These are phyloP conservation scores for Mesembrinibis cayennensis DNA, from an alignment of 2,113 vertebrate species.

Conservation along the genomic window DNA sequence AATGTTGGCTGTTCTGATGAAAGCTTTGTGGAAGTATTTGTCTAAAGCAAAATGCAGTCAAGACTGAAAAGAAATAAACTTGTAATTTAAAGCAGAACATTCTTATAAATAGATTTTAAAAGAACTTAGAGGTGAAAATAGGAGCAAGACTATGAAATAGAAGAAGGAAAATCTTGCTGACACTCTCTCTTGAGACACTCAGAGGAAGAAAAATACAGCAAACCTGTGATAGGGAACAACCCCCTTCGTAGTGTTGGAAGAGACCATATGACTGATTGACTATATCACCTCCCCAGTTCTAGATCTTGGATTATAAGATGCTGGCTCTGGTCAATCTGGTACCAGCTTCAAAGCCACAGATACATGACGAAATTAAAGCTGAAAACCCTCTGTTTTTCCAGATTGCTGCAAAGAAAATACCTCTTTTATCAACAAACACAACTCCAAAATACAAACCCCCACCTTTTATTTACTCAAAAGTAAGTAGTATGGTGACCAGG, in stretches of 20 bases:
- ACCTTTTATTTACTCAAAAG: not conserved
- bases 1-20: not conserved
- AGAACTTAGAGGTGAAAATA: not conserved
- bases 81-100: constrained; percentile 16
- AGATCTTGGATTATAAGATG: not conserved
- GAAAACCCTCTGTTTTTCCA: not conserved
- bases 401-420: not conserved
- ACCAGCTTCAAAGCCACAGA: not conserved
- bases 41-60: not conserved
- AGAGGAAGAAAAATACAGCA: not conserved
- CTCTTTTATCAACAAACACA: not conserved
- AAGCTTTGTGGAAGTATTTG: not conserved
- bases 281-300: not conserved
- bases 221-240: not conserved
- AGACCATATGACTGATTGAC: not conserved
- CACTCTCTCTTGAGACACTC: not conserved
- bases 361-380: not conserved
- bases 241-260: not conserved
- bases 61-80: not conserved
- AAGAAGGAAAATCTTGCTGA: not conserved
- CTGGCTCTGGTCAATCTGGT: not conserved
- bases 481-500: constrained; percentile 16
- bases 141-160: not conserved
- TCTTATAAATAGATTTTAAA: not conserved
- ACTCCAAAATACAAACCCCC: not conserved